Conservation (phyloP, 1,140 invertebrate genomes). For the Lucilia sericata region DNA sequence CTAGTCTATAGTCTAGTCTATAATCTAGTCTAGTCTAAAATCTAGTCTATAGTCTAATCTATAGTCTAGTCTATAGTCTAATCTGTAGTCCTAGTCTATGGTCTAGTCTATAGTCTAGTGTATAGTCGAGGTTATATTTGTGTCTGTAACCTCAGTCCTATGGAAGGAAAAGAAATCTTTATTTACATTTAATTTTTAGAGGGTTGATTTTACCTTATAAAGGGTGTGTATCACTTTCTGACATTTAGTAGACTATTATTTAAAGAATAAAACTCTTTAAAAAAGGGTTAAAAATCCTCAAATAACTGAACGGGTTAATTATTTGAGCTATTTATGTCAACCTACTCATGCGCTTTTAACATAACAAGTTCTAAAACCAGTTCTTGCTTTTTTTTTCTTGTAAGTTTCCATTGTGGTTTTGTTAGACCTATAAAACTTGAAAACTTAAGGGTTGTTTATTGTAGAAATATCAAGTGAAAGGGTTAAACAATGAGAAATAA, state of each 20-base stretch:
- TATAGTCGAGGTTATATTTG: no score
- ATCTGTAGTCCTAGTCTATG: no score
- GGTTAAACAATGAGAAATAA: background rate
- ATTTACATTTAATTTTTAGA: no score
- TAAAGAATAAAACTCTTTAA: background rate
- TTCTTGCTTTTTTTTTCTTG: background rate
- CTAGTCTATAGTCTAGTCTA: no score
- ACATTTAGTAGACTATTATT: background rate
- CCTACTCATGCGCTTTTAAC: background rate
- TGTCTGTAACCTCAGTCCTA: no score
- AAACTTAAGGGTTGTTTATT: background rate
- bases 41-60: no score
- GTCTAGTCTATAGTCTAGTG: no score
- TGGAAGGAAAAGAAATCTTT: no score
- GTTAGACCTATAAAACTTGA: background rate
- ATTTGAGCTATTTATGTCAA: background rate
- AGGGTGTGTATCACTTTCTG: background rate
- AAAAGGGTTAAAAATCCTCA: constrained; percentile 3
- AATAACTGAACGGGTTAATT: background rate
- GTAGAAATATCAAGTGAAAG: background rate
- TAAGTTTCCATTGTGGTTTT: background rate
- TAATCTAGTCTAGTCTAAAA: no score
- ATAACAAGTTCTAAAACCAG: background rate
- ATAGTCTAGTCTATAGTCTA: no score
- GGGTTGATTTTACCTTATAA: background rate